Percentiles rank a stretch among this genome's conserved stretches.
Evolutionary conservation across 2,888 invertebrate genomes (phyloP).

Genomic region (Lasiommata megera): DNA sequence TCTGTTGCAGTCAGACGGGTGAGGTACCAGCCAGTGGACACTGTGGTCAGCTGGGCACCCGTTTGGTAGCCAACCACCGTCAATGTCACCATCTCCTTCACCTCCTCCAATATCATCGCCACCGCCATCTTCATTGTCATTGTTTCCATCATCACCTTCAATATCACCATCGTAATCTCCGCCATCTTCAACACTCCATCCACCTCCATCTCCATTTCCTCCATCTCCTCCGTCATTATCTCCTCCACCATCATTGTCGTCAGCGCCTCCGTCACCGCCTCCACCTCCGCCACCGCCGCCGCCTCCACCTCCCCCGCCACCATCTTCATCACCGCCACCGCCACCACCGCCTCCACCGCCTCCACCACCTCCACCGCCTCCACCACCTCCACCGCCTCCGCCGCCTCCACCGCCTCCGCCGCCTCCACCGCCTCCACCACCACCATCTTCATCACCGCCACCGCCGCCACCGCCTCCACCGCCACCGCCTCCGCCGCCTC

Average conservation of each 20-base stretch:
- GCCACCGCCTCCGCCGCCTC: neutral
- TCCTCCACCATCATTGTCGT: neutral
- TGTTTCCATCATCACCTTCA: conserved; percentile 2
- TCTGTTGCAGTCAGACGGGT: conserved; percentile 56
- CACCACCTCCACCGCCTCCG: neutral
- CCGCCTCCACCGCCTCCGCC: neutral
- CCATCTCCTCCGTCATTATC: conserved; percentile 6
- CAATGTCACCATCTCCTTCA: conserved; percentile 1
- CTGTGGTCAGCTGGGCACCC: conserved; percentile 27
- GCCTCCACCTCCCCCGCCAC: conserved; percentile 4
- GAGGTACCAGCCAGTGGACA: conserved; percentile 36
- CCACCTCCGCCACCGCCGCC: neutral
- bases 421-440: neutral
- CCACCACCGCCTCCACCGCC: neutral
- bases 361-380: neutral
- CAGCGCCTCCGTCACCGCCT: neutral
- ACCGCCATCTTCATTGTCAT: conserved; percentile 11
- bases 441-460: neutral
- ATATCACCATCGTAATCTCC: neutral
- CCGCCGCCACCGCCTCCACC: neutral
- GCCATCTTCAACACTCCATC: neutral
- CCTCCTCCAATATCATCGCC: conserved; percentile 13
- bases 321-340: conserved; percentile 12
- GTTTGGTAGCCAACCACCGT: conserved; percentile 12
- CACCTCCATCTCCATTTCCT: neutral